Evolutionary conservation across 2,888 invertebrate genomes (phyloP), one percentile per base, ranked within the genome.

Genomic region (Chrysolina americana): DNA sequence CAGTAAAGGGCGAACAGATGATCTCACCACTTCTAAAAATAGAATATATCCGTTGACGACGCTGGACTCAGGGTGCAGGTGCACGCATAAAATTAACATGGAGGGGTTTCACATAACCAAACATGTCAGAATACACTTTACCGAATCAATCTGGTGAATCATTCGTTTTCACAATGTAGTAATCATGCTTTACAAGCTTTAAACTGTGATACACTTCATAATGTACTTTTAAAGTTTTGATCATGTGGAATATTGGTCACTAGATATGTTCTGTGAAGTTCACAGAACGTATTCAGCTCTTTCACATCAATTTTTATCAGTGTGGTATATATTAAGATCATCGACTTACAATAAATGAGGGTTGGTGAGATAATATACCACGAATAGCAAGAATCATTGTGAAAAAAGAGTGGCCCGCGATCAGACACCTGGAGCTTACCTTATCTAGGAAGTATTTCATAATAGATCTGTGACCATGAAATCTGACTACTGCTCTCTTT

Each of bases 31-130:
- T 47, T 47, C 47, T 47, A 47, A 47, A 47, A 47, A 8, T 47
- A 47, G 47, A 47, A 47, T 47, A 47, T 47, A 47, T 15, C 47
- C 47, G 47, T 47, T 47, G 47, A 47, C 15, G 47, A 47, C 47
- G 15, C 47, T 47, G 47, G 47, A n/a, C 47, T 47, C 47, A 47
- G 47, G 47, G 47, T 47, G 36, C 8, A 36, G 47, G 47, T 47
- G 47, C 13, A 47, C 1, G 47, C 47, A 47, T 47, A 47, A 47
- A 47, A 47, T n/a, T 10, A 47, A 47, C 47, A 47, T 47, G 15
- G 47, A 47, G 47, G 47, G 47, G 47, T 47, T 47, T 47, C 47
- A 47, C 47, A 47, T 47, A 47, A 47, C 6, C 4, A 47, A 47
- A 47, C 47, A 47, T 47, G 47, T 47, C 15, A 47, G 15, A 15